Evolutionary conservation across 2,888 invertebrate genomes (phyloP).

Genomic region (Himalopsyche japonica): DNA sequence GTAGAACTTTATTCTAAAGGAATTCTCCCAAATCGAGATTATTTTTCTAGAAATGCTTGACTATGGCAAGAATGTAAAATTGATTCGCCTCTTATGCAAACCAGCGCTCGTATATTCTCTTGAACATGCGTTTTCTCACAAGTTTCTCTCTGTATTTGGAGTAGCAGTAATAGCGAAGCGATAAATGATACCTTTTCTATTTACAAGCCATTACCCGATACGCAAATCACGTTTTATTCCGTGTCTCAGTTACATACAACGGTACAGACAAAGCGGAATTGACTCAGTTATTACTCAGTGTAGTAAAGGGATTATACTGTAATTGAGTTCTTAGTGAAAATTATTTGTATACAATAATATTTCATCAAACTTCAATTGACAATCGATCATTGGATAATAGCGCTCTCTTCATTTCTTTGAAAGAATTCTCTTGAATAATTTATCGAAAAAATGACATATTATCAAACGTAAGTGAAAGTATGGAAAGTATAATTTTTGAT

Average conservation of each 20-base stretch:
- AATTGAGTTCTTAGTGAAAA: too few relatives aligned
- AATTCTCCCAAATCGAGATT: too few relatives aligned
- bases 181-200: not conserved
- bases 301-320: not conserved
- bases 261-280: not conserved
- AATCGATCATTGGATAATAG: too few relatives aligned
- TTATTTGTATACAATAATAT: too few relatives aligned
- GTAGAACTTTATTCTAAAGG: too few relatives aligned
- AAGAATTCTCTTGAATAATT: too few relatives aligned
- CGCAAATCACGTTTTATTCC: constrained; percentile 23
- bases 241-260: constrained; percentile 5
- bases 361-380: too few relatives aligned
- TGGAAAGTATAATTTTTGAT: too few relatives aligned
- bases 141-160: not conserved
- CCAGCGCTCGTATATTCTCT: not conserved
- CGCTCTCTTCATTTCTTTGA: too few relatives aligned
- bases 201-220: constrained; percentile 13
- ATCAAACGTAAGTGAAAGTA: too few relatives aligned
- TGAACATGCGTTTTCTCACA: constrained; percentile 8
- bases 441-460: too few relatives aligned
- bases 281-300: not conserved
- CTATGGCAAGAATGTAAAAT: not conserved
- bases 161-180: not conserved
- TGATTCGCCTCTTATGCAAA: not conserved
- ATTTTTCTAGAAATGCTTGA: not conserved